Evolutionary conservation across 2,888 invertebrate species (phyloP).

Genomic region (Hirtodrosophila cameraria): DNA sequence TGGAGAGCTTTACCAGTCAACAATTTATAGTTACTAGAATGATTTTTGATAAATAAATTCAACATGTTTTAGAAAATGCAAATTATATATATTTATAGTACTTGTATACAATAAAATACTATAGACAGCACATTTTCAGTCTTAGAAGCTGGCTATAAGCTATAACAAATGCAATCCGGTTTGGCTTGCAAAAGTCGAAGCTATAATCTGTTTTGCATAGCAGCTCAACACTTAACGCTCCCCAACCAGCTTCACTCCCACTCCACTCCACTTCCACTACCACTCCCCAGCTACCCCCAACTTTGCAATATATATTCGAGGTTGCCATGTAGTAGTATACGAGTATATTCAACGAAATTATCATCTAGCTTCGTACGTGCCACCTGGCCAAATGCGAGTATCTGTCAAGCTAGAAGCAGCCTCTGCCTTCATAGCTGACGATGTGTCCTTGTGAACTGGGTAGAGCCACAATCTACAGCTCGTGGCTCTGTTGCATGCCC

Average conservation of each 20-base stretch:
- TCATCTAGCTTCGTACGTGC: constrained; percentile 71
- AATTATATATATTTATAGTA: neutral
- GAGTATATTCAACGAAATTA: constrained; percentile 73
- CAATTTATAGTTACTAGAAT: no score
- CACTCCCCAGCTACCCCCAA: neutral
- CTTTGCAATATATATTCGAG: constrained; percentile 36
- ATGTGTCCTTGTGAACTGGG: constrained; percentile 53
- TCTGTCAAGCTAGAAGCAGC: constrained; percentile 1
- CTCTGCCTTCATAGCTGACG: constrained; percentile 12
- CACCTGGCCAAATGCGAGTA: constrained; percentile 25
- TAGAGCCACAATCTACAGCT: constrained; percentile 24
- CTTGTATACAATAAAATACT: no score
- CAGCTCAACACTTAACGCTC: constrained; percentile 48
- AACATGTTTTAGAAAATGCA: no score
- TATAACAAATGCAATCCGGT: constrained; percentile 18
- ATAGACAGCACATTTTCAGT: constrained; percentile 1
- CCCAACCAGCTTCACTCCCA: neutral
- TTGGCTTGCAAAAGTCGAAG: constrained; percentile 34
- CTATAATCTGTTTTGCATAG: constrained; percentile 68
- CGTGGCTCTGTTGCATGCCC: constrained; percentile 19
- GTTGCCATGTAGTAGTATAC: constrained; percentile 53
- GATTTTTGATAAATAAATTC: no score
- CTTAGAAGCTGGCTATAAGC: neutral
- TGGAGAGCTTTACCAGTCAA: no score
- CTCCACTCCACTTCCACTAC: neutral